These are phyloP conservation scores for Ornithoptera alexandrae DNA, from an alignment of 2,888 invertebrate genomes.

Conservation along the genomic window DNA sequence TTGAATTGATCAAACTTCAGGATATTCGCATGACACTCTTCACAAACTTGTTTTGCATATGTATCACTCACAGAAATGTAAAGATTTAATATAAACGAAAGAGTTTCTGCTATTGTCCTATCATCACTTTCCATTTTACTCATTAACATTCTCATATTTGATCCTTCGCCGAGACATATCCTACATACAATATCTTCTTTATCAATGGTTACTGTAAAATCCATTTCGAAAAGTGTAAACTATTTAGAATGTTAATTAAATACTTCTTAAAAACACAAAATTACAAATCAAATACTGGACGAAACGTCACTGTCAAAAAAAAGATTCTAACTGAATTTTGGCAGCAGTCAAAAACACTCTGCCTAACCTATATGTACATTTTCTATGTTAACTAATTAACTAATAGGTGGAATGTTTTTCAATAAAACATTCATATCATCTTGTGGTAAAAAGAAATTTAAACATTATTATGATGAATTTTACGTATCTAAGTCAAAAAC, in stretches of 20 bases:
- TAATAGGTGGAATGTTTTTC: too few species aligned
- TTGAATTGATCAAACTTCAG: constrained; percentile 59
- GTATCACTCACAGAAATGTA: constrained; percentile 49
- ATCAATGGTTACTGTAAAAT: constrained; percentile 19
- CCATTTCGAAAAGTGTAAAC: constrained; percentile 10
- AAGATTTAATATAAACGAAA: constrained; percentile 54
- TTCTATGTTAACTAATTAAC: too few species aligned
- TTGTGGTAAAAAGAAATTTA: too few species aligned
- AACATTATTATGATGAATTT: too few species aligned
- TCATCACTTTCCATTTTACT: constrained; percentile 47
- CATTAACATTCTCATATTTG: constrained; percentile 51
- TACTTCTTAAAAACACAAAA: constrained; percentile 3
- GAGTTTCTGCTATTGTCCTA: constrained; percentile 49
- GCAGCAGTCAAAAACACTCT: neutral
- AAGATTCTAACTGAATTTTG: neutral
- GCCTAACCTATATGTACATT: neutral
- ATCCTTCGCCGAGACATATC: constrained; percentile 52
- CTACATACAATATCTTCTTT: constrained; percentile 52
- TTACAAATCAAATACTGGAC: constrained; percentile 13
- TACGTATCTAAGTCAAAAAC: too few species aligned
- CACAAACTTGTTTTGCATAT: constrained; percentile 64
- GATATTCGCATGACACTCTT: constrained; percentile 54
- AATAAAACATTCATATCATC: too few species aligned
- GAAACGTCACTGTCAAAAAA: constrained; percentile 15
- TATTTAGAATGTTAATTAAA: constrained; percentile 9